phyloP scores from a whole-genome alignment of 2,797 vertebrate species.

The Potorous gilbertii region DNA sequence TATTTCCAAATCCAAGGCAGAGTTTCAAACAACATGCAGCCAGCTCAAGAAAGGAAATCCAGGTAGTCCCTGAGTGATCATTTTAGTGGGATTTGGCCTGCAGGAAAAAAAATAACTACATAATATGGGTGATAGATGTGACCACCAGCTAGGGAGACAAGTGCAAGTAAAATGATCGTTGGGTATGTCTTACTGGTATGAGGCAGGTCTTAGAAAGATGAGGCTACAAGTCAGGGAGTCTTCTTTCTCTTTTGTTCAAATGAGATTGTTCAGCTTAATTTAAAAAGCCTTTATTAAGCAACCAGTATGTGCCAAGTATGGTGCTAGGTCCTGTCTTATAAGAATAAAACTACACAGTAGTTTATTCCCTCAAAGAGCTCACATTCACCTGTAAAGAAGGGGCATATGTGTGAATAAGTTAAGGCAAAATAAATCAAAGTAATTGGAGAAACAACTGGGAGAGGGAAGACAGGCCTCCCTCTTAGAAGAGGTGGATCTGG shows the following conservation, averaged over 20 bases:
- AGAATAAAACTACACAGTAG: neutral
- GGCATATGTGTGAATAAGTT: neutral
- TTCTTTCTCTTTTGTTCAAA: neutral
- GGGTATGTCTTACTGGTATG: neutral
- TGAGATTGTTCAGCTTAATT: neutral
- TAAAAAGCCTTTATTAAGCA: neutral
- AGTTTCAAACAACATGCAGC: neutral
- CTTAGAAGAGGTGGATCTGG: neutral
- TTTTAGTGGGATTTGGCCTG: neutral
- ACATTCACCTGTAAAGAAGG: neutral
- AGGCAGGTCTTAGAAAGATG: neutral
- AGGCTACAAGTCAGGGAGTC: neutral
- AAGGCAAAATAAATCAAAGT: neutral
- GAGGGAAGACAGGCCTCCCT: neutral
- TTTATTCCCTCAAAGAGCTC: neutral
- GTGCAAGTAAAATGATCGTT: neutral
- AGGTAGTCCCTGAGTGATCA: neutral
- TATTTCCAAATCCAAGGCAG: neutral
- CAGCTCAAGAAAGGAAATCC: neutral
- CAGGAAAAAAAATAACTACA: neutral
- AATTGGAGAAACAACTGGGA: neutral
- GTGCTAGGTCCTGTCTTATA: neutral
- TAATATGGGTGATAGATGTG: neutral
- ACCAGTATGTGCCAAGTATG: neutral
- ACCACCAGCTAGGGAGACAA: neutral